Evolutionary conservation across 2,797 vertebrate species (phyloP).

Genomic region (Dromococcyx pavoninus): DNA sequence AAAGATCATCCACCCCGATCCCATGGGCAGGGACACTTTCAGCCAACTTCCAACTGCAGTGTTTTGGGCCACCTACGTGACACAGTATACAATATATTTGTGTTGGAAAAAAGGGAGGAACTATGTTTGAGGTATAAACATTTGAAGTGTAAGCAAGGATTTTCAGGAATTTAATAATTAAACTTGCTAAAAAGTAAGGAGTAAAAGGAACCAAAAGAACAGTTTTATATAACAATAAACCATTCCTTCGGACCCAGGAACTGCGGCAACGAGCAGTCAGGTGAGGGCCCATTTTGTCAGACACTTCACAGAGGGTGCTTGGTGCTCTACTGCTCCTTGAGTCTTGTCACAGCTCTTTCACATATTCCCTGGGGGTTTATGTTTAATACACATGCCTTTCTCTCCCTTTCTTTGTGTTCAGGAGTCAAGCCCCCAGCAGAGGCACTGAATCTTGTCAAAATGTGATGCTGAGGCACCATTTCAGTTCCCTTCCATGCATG

Average conservation of each 20-base stretch:
- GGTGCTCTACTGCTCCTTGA: neutral
- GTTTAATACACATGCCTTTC: neutral
- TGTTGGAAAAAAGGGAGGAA: neutral
- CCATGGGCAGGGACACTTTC: too few species aligned
- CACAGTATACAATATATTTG: neutral
- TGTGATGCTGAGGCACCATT: neutral
- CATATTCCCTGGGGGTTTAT: neutral
- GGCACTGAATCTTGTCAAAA: neutral
- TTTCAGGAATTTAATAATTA: neutral
- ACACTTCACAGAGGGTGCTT: accelerated
- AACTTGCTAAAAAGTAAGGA: neutral
- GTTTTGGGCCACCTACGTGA: neutral
- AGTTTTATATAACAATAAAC: accelerated
- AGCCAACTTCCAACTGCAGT: neutral
- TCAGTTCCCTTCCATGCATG: neutral
- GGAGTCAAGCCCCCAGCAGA: neutral
- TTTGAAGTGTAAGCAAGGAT: neutral
- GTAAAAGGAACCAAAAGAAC: neutral
- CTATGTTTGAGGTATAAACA: neutral
- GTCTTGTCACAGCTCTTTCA: neutral
- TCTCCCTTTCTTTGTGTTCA: neutral
- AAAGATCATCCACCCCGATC: too few species aligned
- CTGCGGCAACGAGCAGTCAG: neutral
- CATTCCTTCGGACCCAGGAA: neutral
- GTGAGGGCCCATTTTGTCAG: neutral